Conservation (phyloP, 2,888 invertebrate species). For the Pristionchus japonicus region DNA sequence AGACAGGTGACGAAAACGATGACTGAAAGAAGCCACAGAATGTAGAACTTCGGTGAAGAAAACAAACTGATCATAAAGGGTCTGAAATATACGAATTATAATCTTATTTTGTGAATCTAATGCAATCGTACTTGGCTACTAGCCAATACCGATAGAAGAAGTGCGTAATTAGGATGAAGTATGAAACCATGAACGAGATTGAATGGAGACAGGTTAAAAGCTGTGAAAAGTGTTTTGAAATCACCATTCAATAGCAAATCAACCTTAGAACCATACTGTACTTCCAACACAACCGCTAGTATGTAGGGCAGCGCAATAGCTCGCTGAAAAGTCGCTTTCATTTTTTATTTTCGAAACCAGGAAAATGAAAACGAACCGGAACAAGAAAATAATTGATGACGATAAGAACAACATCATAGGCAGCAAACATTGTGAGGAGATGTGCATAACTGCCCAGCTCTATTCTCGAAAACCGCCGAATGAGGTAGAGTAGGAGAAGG, state of each 20-base stretch:
- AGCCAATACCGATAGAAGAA: not conserved
- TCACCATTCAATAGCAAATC: not conserved
- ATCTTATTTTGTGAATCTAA: not conserved
- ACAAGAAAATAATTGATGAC: not conserved
- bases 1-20: not conserved
- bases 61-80: not conserved
- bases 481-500: not conserved
- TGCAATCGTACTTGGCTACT: not conserved
- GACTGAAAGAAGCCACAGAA: not conserved
- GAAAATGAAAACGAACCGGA: not conserved
- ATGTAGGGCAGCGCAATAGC: not conserved
- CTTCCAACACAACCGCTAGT: not conserved
- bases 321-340: no score
- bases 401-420: not conserved
- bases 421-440: not conserved
- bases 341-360: no score
- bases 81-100: not conserved
- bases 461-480: not conserved
- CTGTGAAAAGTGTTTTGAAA: not conserved
- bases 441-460: not conserved
- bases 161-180: not conserved
- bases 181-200: not conserved
- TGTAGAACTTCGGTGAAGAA: not conserved
- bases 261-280: not conserved
- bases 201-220: not conserved